Evolutionary conservation across 1,140 invertebrate species (phyloP).

Genomic region (Brachionus sp.): DNA sequence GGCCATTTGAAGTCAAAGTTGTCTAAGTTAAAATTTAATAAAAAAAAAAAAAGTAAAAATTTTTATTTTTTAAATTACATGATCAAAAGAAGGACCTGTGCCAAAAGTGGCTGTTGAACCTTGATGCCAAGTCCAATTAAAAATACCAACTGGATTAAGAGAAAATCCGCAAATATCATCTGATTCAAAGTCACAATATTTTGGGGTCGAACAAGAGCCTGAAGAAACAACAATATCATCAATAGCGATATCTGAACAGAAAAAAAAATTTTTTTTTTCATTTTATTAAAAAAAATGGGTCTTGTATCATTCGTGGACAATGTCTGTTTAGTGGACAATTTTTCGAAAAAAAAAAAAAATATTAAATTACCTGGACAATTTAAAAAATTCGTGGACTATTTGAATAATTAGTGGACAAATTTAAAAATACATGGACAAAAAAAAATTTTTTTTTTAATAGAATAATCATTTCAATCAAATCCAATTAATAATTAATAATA

Average conservation of each 20-base stretch:
- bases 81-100: conserved; percentile 47
- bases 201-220: neutral
- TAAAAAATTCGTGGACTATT: too few relatives aligned
- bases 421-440: too few relatives aligned
- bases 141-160: conserved; percentile 52
- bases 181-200: conserved; percentile 42
- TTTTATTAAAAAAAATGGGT: too few relatives aligned
- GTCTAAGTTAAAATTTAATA: neutral
- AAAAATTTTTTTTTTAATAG: too few relatives aligned
- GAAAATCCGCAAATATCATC: conserved; percentile 50
- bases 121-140: conserved; percentile 55
- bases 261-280: neutral
- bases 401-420: too few relatives aligned
- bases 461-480: too few relatives aligned
- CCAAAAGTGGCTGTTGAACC: conserved; percentile 47
- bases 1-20: neutral
- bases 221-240: neutral
- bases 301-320: too few relatives aligned
- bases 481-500: too few relatives aligned
- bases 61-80: neutral
- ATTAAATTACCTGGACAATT: too few relatives aligned
- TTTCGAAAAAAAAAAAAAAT: too few relatives aligned
- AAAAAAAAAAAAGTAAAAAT: neutral
- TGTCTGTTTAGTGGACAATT: too few relatives aligned
- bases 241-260: conserved; percentile 13